Percentiles rank a stretch among this genome's conserved stretches.
phyloP scores from a whole-genome alignment of 2,113 vertebrate genomes.

The Oncorhynchus clarkii region DNA sequence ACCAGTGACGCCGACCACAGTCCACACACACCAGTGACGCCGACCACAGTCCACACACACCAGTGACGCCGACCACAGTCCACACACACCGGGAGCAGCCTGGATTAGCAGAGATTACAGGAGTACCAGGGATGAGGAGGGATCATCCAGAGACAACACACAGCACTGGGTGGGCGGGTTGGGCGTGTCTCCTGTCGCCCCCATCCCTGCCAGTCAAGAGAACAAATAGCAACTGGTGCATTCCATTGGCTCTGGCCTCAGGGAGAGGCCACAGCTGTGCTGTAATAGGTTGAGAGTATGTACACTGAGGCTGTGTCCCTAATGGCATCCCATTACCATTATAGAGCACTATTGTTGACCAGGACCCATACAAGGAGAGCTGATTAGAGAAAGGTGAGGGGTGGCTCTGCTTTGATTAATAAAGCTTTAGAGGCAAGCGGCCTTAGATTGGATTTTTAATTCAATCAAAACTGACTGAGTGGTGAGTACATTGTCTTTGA shows the following conservation, averaged over 20 bases:
- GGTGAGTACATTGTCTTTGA: not conserved
- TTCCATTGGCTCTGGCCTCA: not conserved
- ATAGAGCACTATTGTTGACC: constrained; percentile 18
- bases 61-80: not conserved
- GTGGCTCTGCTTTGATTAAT: constrained; percentile 47
- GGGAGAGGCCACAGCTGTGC: not conserved
- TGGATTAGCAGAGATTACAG: constrained; percentile 18
- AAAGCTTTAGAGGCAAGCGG: constrained; percentile 35
- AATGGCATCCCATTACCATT: not conserved
- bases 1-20: too few species aligned
- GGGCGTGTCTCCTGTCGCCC: not conserved
- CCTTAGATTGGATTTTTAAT: constrained; percentile 35
- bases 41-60: too few species aligned
- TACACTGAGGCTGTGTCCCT: not conserved
- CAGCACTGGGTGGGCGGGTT: not conserved
- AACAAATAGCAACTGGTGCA: not conserved
- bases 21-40: too few species aligned
- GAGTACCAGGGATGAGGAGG: not conserved
- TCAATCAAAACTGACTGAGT: constrained; percentile 32
- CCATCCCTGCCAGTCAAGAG: constrained; percentile 1
- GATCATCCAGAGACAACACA: not conserved
- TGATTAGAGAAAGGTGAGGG: constrained; percentile 44
- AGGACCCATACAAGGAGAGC: constrained; percentile 37
- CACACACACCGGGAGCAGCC: constrained; percentile 12
- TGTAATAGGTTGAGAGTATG: not conserved